Evolutionary conservation across 37 sponge, comb jelly and placozoan genomes (phyloP), one percentile per base, ranked within the genome.

Genomic region (Beroe forskalii): DNA sequence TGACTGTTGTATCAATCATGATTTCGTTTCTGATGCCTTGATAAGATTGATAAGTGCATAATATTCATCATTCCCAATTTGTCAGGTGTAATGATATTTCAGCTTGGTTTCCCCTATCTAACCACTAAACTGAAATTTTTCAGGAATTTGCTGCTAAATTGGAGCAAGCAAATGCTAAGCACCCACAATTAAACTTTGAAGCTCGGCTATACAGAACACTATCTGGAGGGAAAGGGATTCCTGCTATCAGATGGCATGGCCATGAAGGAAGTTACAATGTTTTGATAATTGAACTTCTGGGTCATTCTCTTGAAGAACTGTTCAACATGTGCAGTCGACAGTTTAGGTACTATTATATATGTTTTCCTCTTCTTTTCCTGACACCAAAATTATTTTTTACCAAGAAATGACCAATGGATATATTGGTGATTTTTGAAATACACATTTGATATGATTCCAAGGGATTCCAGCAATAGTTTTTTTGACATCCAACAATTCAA

Each of bases 121-220:
- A n/a, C n/a, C n/a, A n/a, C 17, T 55, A 55, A 55, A 55, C 60
- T 55, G 9, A 19, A 55, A 55, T 28, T 27, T 23, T 80, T 23
- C 86, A 80, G 86, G 86, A 80, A 38, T 80, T 80, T 44, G 86
- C 86, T 27, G 86, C 86, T 38, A 80, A 80, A 80, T 44, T 80
- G 17, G 86, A 80, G 27, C 40, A 32, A 23, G 44, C 86, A 12
- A 80, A 80, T 42, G 86, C 86, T 9, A 80, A 80, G 22, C 86
- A 80, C 20, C 86, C 86, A 4, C 86, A 80, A 80, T 25, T 80
- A 2, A 44, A 41, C 55, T 80, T 80, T 44, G 86, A 80, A 80
- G 44, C 86, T 38, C 12, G 86, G 42, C 55, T 80, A 20, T 80
- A 80, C 55, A 32, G 86, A 17, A 44, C 55, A 4, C 40, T 80